phyloP scores from a whole-genome alignment of 2,797 vertebrate species.

The Oryzias dopingdopingensis region DNA sequence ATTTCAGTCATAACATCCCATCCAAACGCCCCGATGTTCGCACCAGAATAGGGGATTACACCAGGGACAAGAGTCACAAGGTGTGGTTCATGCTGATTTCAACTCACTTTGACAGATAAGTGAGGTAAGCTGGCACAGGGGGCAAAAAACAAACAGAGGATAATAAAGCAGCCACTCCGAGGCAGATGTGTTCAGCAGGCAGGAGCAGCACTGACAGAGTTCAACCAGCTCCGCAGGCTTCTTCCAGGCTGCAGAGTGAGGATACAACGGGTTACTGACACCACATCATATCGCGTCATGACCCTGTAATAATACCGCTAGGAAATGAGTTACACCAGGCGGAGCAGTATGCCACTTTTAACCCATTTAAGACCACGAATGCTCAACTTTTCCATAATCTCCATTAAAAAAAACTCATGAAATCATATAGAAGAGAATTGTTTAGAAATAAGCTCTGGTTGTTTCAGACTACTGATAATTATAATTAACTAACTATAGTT shows the following conservation, averaged over 20 bases:
- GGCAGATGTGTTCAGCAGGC: slow-evolving; percentile 42
- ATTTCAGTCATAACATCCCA: slow-evolving; percentile 18
- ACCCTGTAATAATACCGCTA: background rate
- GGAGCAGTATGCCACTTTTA: background rate
- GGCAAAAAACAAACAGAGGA: slow-evolving; percentile 46
- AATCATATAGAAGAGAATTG: too few species aligned
- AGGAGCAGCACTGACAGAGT: slow-evolving; percentile 18
- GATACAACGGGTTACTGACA: slow-evolving; percentile 16
- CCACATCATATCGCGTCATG: slow-evolving; percentile 22
- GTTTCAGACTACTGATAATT: too few species aligned
- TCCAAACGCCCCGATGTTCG: slow-evolving; percentile 15
- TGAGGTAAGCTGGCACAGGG: slow-evolving; percentile 49
- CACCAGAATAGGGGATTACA: slow-evolving; percentile 60
- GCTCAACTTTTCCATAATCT: too few species aligned
- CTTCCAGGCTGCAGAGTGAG: slow-evolving; percentile 4
- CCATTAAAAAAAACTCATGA: too few species aligned
- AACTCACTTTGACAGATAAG: slow-evolving; percentile 60
- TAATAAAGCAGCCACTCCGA: slow-evolving; percentile 37
- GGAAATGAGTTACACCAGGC: background rate
- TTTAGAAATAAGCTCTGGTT: too few species aligned
- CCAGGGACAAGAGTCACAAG: slow-evolving; percentile 49
- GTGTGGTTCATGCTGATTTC: slow-evolving; percentile 40
- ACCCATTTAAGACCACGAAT: too few species aligned
- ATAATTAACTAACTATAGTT: background rate
- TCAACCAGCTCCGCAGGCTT: slow-evolving; percentile 24